A percentile compares a stretch with the other conserved stretches of the same genome.
These are phyloP conservation scores for Zaprionus ornatus DNA, from an alignment of 1,140 invertebrate genomes.

Conservation along the genomic window DNA sequence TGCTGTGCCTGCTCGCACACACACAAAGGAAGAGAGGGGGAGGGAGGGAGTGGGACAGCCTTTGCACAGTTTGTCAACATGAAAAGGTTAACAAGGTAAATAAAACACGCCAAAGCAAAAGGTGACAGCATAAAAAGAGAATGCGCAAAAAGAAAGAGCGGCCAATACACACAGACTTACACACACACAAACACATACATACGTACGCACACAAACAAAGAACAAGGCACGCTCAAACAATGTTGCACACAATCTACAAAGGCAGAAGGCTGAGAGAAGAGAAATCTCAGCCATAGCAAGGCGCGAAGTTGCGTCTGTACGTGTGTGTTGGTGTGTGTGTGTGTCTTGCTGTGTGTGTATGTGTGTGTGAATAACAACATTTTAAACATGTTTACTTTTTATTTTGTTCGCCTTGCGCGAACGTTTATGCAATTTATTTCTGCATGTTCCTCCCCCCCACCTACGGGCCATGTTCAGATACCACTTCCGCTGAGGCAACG, in stretches of 20 bases:
- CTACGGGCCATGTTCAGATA: background rate
- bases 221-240: slow-evolving; percentile 51
- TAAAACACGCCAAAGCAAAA: slow-evolving; percentile 60
- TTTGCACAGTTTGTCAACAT: slow-evolving; percentile 67
- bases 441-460: slow-evolving; percentile 37
- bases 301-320: slow-evolving; percentile 8
- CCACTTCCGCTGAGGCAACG: background rate
- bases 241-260: slow-evolving; percentile 48
- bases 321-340: slow-evolving; percentile 23
- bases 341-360: slow-evolving; percentile 23
- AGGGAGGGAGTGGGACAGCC: background rate
- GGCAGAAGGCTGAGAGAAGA: slow-evolving; percentile 16
- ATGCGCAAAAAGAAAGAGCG: slow-evolving; percentile 30
- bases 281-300: slow-evolving; percentile 28
- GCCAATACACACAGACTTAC: slow-evolving; percentile 3
- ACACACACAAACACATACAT: background rate
- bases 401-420: slow-evolving; percentile 48
- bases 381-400: slow-evolving; percentile 80
- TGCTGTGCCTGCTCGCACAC: slow-evolving; percentile 10
- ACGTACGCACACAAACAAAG: background rate
- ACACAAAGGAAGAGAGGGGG: background rate
- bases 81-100: slow-evolving; percentile 80
- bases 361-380: slow-evolving; percentile 79
- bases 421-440: slow-evolving; percentile 79
- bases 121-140: slow-evolving; percentile 51